Conservation (phyloP, 2,113 vertebrate genomes). For the Mormoops blainvillei region DNA sequence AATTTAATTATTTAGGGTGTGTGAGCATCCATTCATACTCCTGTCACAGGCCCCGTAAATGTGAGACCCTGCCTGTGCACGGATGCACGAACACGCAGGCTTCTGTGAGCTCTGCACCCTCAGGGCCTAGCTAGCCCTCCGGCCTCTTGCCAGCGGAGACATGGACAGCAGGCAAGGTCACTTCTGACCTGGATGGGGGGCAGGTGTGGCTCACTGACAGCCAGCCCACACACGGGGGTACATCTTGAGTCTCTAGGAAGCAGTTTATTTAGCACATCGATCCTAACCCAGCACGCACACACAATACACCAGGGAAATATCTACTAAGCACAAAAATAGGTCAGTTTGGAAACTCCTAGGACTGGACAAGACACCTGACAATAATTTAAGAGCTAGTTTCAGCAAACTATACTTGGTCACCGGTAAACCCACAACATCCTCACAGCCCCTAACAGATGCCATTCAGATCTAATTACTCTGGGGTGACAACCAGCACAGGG, state of each 20-base stretch:
- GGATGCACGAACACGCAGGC: fast-evolving
- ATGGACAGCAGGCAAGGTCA: neutral
- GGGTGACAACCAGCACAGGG: neutral
- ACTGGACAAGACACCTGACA: neutral
- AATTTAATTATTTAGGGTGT: neutral
- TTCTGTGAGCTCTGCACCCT: fast-evolving
- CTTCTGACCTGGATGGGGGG: neutral
- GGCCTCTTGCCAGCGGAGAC: neutral
- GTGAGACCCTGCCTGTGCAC: neutral
- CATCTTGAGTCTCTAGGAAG: neutral
- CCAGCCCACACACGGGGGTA: neutral
- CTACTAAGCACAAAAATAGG: neutral
- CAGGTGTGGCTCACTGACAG: neutral
- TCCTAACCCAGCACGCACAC: neutral
- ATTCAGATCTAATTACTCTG: conserved; percentile 14
- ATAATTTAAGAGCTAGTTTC: neutral
- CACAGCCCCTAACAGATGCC: neutral
- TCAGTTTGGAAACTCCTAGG: neutral
- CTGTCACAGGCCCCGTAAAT: neutral
- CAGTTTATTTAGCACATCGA: neutral
- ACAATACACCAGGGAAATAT: neutral
- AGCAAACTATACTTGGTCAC: neutral
- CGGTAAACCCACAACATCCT: neutral
- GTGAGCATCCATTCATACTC: neutral
- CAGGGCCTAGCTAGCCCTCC: neutral